Percentiles rank a stretch among this genome's conserved stretches.
Evolutionary conservation across 2,113 vertebrate species (phyloP).

Genomic region (Catharus fuscescens): DNA sequence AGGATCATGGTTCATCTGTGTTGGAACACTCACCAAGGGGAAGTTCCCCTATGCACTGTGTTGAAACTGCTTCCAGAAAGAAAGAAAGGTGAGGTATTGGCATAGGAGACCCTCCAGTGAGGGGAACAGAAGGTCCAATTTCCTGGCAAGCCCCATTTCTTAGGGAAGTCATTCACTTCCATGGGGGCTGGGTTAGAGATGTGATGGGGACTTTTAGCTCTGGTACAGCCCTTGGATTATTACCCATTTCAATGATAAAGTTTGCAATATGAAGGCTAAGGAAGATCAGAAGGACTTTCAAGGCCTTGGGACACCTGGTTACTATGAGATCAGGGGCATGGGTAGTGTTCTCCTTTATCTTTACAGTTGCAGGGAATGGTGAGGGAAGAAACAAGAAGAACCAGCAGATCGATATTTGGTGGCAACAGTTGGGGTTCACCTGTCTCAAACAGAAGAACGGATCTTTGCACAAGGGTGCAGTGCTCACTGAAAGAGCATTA

Average conservation of each 20-base stretch:
- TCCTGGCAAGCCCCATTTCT: not conserved
- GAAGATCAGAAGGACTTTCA: accelerated
- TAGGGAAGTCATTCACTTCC: not conserved
- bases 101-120: not conserved
- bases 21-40: not conserved
- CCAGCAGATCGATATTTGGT: not conserved
- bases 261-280: not conserved
- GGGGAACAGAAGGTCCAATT: not conserved
- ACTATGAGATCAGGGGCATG: not conserved
- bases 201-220: not conserved
- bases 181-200: not conserved
- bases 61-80: not conserved
- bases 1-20: accelerated
- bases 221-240: not conserved
- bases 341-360: not conserved
- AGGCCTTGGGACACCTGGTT: not conserved
- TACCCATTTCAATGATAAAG: not conserved
- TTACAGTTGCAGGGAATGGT: not conserved
- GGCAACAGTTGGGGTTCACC: not conserved
- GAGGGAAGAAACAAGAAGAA: not conserved
- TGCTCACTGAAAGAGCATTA: not conserved
- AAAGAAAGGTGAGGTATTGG: not conserved
- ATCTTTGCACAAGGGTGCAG: not conserved
- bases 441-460: not conserved
- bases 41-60: not conserved